These are phyloP conservation scores for Lycorma delicatula DNA, from an alignment of 1,140 invertebrate species.

Conservation along the genomic window DNA sequence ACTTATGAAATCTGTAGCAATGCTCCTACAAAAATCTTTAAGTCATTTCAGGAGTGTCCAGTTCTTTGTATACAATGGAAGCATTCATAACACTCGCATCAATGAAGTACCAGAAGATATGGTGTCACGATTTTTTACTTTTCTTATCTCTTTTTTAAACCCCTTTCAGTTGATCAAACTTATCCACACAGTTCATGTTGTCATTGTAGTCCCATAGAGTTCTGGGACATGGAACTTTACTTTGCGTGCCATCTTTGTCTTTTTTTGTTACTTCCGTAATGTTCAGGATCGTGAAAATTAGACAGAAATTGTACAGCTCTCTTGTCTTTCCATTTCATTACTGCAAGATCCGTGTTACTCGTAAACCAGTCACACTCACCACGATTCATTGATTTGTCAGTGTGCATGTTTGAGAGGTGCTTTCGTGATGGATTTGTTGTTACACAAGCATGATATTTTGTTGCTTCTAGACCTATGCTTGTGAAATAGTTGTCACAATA, in stretches of 20 bases:
- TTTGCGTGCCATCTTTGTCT: conserved; percentile 23
- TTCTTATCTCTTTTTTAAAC: conserved; percentile 35
- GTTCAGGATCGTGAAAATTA: conserved; percentile 18
- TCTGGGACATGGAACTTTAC: conserved; percentile 26
- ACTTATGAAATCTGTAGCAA: conserved; percentile 11
- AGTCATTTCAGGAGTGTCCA: background rate
- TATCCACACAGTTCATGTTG: too few relatives aligned
- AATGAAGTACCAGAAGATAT: conserved; percentile 34
- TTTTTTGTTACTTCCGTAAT: conserved; percentile 9
- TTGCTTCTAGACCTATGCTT: conserved; percentile 18
- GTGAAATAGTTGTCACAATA: conserved; percentile 31
- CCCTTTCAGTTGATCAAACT: too few relatives aligned
- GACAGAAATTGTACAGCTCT: conserved; percentile 13
- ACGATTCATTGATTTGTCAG: conserved; percentile 21
- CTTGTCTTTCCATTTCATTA: conserved; percentile 15
- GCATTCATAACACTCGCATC: conserved; percentile 30
- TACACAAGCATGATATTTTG: conserved; percentile 24
- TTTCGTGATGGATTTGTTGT: conserved; percentile 22
- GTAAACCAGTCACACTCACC: conserved; percentile 25
- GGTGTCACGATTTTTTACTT: conserved; percentile 36
- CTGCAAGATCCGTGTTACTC: conserved; percentile 9
- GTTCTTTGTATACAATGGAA: conserved; percentile 28
- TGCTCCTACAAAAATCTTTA: conserved; percentile 3
- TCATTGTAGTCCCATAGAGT: conserved; percentile 36
- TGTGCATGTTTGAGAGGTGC: conserved; percentile 19